Percentiles rank a stretch among this genome's conserved stretches.
phyloP scores from a whole-genome alignment of 1,140 invertebrate genomes.

The Drosophila dunni region DNA sequence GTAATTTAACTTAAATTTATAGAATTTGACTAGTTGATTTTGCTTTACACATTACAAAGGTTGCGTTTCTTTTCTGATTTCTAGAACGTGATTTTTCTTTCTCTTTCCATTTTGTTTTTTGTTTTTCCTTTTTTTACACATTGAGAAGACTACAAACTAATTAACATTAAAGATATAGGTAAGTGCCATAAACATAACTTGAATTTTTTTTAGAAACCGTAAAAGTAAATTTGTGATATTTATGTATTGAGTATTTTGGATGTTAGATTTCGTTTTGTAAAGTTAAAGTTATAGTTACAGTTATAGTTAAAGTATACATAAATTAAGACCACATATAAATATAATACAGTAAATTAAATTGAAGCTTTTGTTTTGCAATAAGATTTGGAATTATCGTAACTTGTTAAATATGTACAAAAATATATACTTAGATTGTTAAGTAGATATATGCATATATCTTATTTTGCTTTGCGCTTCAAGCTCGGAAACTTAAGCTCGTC shows the following conservation, averaged over 20 bases:
- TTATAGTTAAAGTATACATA: conserved; percentile 37
- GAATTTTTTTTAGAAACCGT: conserved; percentile 54
- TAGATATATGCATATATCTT: conserved; percentile 41
- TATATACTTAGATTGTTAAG: conserved; percentile 48
- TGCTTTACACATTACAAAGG: conserved; percentile 79
- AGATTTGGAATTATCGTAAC: conserved; percentile 55
- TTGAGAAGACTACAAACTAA: conserved; percentile 70
- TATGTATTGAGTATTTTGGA: conserved; percentile 81
- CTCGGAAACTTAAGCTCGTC: conserved; percentile 58
- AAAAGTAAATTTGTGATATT: conserved; percentile 78
- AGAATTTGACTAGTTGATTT: conserved; percentile 84
- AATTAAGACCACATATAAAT: conserved; percentile 72
- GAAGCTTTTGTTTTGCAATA: conserved; percentile 48
- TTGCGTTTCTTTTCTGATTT: conserved; percentile 49
- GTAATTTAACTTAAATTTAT: conserved; percentile 78
- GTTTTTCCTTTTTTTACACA: conserved; percentile 50
- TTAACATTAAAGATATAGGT: conserved; percentile 68
- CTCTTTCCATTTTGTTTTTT: background rate
- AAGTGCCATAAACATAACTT: conserved; percentile 49
- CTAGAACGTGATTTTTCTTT: conserved; percentile 32
- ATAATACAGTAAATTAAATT: conserved; percentile 75
- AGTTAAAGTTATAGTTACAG: conserved; percentile 36
- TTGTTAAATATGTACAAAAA: conserved; percentile 76
- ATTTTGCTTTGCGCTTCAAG: conserved; percentile 13
- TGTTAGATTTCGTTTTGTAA: conserved; percentile 76